Evolutionary conservation across 1,140 invertebrate genomes (phyloP), one percentile per base, ranked within the genome.

Genomic region (Drosophila pallidifrons): DNA sequence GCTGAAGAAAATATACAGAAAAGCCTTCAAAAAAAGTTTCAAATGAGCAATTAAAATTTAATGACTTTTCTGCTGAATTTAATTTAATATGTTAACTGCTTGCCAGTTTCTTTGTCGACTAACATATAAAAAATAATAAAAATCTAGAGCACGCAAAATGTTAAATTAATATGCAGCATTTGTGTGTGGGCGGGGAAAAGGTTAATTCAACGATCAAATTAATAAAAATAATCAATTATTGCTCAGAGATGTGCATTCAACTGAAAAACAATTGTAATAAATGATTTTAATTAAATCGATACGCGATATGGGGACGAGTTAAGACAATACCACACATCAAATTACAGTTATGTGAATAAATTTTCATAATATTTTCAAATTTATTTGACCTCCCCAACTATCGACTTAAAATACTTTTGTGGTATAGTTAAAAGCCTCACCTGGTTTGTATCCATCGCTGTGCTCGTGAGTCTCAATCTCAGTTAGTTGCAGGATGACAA

Each of bases 401-500:
- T 3, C 15, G 11, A 51, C 2, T 5, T 51, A 11, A n/a, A n/a
- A 25, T n/a, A 61, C 30, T 15, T 11, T 16, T 15, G 15, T 6
- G 11, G 10, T 30, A 13, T 52, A 28, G 10, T 3, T 43, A 28
- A 41, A 30, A 15, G 1, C 69, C 86, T 90, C 32, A 91, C 90
- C 90, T 74, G 90, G 90, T 57, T 91, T 91, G 30, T 91, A 91
- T 47, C 90, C 90, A 72, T 91, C 90, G 63, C 65, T 74, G 47
- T 91, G 90, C 61, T 91, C 90, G 47, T 91, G 90, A 25, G 81
- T 68, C 35, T 76, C 74, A 63, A 68, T 82, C 10, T 13, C 65
- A 8, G 13, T 52, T 28, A 75, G 47, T 55, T 81, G 70, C 41
- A 90, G 35, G 7, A 68, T 68, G 32, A 73, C 81, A 66, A 85